phyloP scores from a whole-genome alignment of 35 echinoderm and acorn worm species.

The Eucidaris tribuloides region DNA sequence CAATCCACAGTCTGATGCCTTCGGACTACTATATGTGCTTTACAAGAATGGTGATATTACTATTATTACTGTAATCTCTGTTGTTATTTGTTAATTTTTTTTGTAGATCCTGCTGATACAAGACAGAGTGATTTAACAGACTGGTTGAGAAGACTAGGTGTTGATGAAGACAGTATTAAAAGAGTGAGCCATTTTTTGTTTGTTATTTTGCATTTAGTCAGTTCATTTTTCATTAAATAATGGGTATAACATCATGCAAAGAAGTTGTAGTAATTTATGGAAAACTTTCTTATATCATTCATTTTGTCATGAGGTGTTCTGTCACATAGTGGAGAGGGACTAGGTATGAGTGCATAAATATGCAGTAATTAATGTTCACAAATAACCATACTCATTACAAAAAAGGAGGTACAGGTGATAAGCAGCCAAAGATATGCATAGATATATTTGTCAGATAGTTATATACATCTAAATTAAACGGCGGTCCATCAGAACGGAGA shows the following conservation, averaged over 20 bases:
- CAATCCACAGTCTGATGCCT: neutral
- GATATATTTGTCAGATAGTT: too few species aligned
- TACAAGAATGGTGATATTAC: neutral
- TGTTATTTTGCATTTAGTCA: neutral
- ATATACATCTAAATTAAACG: too few species aligned
- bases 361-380: neutral
- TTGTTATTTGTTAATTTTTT: conserved; percentile 23
- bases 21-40: neutral
- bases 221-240: neutral
- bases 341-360: neutral
- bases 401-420: too few species aligned
- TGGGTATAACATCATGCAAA: neutral
- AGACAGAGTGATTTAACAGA: conserved; percentile 60
- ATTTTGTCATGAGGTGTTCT: neutral
- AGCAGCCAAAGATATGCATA: too few species aligned
- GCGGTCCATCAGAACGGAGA: too few species aligned
- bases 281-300: neutral
- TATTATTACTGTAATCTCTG: neutral
- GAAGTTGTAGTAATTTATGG: neutral
- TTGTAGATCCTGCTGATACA: conserved; percentile 28
- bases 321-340: neutral
- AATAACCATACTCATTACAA: too few species aligned
- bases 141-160: conserved; percentile 48
- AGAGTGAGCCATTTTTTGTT: conserved; percentile 42
- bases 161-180: conserved; percentile 74